Conservation (phyloP, 2,888 invertebrate genomes). For the Phortica okadai region DNA sequence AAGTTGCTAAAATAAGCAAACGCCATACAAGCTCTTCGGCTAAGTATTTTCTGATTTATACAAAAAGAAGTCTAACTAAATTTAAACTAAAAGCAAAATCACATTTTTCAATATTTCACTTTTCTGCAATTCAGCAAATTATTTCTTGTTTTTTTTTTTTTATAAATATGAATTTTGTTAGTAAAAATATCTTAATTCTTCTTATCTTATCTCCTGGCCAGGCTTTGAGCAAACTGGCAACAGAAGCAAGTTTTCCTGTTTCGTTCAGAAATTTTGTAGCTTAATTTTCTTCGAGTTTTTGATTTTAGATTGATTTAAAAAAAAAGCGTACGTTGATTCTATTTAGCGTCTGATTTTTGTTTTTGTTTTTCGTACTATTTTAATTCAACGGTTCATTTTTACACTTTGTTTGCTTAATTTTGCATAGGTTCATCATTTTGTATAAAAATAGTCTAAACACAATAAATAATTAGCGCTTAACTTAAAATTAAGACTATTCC, state of each 20-base stretch:
- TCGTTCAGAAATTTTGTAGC: too few relatives aligned
- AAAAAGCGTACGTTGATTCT: not conserved
- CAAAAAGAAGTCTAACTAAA: slow-evolving; percentile 14
- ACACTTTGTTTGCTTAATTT: slow-evolving; percentile 23
- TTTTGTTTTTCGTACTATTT: slow-evolving; percentile 30
- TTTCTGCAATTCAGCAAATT: not conserved
- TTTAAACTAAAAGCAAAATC: slow-evolving; percentile 45
- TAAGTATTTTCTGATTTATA: not conserved
- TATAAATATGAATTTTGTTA: not conserved
- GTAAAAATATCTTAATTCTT: slow-evolving; percentile 1
- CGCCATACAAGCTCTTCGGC: not conserved
- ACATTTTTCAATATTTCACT: slow-evolving; percentile 49
- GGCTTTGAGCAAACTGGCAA: too few relatives aligned
- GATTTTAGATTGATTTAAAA: not conserved
- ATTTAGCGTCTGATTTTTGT: slow-evolving; percentile 20
- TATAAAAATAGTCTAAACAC: slow-evolving; percentile 32
- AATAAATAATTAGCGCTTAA: slow-evolving; percentile 67
- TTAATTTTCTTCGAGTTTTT: too few relatives aligned
- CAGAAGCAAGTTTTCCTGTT: too few relatives aligned
- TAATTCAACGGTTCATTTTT: slow-evolving; percentile 42
- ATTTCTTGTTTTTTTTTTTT: not conserved
- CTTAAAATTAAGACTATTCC: slow-evolving; percentile 46
- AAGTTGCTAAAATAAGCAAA: not conserved
- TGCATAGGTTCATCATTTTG: slow-evolving; percentile 35
- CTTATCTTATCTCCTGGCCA: too few relatives aligned